Conservation (phyloP, 1,140 invertebrate species). For the Trichonephila inaurata region DNA sequence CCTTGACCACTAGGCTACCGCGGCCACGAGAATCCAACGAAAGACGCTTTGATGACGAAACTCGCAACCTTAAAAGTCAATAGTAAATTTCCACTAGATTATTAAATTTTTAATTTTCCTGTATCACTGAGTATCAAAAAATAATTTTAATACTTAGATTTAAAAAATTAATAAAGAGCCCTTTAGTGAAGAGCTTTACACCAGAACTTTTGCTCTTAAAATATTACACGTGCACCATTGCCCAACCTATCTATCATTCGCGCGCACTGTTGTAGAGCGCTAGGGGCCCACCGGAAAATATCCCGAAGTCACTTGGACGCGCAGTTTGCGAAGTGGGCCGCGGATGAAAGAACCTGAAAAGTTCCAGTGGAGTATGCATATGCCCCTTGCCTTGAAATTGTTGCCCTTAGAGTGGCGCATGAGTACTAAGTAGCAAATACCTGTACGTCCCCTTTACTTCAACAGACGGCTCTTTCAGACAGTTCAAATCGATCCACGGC, state of each 20-base stretch:
- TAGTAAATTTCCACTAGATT: no score
- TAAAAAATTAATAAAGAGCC: no score
- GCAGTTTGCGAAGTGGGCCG: not conserved
- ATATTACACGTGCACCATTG: no score
- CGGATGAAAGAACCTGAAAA: not conserved
- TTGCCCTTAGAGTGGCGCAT: not conserved
- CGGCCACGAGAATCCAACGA: no score
- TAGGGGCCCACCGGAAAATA: not conserved
- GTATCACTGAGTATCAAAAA: no score
- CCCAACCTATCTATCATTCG: not conserved
- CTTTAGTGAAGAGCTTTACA: no score
- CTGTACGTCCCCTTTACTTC: conserved; percentile 27
- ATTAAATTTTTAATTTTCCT: no score
- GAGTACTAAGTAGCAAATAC: conserved; percentile 38
- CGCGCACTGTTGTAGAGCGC: not conserved
- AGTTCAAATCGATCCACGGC: conserved; percentile 66
- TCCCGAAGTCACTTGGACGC: not conserved
- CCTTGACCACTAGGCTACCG: no score
- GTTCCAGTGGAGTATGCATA: conserved; percentile 22
- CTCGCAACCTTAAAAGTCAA: no score
- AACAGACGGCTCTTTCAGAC: conserved; percentile 48
- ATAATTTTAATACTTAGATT: no score
- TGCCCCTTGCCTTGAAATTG: conserved; percentile 41
- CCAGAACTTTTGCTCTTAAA: no score
- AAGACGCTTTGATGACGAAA: no score